Percentiles rank a stretch among this genome's conserved stretches.
Evolutionary conservation across 2,113 vertebrate species (phyloP).

Genomic region (Pleuronectes platessa): DNA sequence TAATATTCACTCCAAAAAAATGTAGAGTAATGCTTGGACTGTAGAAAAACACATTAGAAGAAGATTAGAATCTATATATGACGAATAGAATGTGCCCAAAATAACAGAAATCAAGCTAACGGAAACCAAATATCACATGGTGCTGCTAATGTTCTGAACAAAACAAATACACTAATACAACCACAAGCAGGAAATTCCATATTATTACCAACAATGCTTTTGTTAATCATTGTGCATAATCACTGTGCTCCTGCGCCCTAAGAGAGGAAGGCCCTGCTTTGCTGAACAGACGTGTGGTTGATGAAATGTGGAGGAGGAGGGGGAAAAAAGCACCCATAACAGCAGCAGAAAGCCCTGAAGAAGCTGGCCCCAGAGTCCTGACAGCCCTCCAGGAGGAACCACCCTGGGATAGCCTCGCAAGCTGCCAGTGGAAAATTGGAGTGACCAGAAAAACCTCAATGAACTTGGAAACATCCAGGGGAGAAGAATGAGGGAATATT

Average conservation of each 20-base stretch:
- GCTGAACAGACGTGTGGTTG: conserved; percentile 59
- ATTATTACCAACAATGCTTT: conserved; percentile 27
- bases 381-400: conserved; percentile 83
- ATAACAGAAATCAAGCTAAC: neutral
- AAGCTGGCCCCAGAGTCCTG: conserved; percentile 77
- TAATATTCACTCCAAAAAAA: neutral
- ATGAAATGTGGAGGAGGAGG: conserved; percentile 58
- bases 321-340: conserved; percentile 74
- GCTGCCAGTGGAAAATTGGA: conserved; percentile 88
- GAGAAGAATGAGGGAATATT: conserved; percentile 83
- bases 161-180: conserved; percentile 14
- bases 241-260: conserved; percentile 5
- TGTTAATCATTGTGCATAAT: conserved; percentile 25
- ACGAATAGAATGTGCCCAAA: neutral
- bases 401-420: conserved; percentile 84
- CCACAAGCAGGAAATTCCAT: conserved; percentile 8
- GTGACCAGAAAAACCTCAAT: conserved; percentile 87
- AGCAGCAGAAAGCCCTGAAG: conserved; percentile 69
- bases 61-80: neutral
- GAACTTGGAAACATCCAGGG: conserved; percentile 82
- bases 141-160: neutral
- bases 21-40: neutral
- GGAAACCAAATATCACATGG: neutral
- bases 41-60: neutral
- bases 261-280: conserved; percentile 47